phyloP scores from a whole-genome alignment of 2,888 invertebrate species.

The Diploptera punctata region DNA sequence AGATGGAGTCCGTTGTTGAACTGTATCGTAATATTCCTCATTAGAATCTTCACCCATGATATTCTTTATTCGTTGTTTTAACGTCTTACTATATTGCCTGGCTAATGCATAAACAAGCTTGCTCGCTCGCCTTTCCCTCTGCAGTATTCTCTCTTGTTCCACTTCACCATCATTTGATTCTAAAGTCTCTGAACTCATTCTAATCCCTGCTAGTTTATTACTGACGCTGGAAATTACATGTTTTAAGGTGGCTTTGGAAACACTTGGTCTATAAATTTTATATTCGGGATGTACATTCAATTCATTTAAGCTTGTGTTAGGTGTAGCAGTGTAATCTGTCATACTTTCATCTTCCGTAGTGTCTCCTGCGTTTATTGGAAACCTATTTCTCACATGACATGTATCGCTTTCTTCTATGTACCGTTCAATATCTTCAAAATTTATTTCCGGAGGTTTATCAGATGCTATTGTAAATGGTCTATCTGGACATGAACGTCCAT shows the following conservation, averaged over 20 bases:
- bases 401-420: conserved; percentile 50
- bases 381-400: conserved; percentile 32
- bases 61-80: conserved; percentile 51
- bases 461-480: conserved; percentile 75
- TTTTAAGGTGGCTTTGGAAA: conserved; percentile 47
- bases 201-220: conserved; percentile 53
- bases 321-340: conserved; percentile 52
- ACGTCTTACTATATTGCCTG: conserved; percentile 52
- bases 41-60: conserved; percentile 47
- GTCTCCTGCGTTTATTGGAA: conserved; percentile 46
- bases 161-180: conserved; percentile 46
- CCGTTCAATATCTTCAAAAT: conserved; percentile 69
- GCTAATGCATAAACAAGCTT: conserved; percentile 51
- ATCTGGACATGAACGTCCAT: conserved; percentile 62
- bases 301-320: conserved; percentile 59
- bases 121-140: conserved; percentile 45
- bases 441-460: conserved; percentile 70
- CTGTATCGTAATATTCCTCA: conserved; percentile 28
- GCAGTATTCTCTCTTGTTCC: conserved; percentile 43
- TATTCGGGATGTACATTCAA: conserved; percentile 76
- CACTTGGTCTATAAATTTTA: conserved; percentile 61
- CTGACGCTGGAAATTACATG: conserved; percentile 49
- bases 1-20: conserved; percentile 35
- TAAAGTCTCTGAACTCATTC: conserved; percentile 55
- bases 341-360: conserved; percentile 52